Evolutionary conservation across 2,113 vertebrate genomes (phyloP), one percentile per base, ranked within the genome.

Genomic region (Paradoxurus hermaphroditus): DNA sequence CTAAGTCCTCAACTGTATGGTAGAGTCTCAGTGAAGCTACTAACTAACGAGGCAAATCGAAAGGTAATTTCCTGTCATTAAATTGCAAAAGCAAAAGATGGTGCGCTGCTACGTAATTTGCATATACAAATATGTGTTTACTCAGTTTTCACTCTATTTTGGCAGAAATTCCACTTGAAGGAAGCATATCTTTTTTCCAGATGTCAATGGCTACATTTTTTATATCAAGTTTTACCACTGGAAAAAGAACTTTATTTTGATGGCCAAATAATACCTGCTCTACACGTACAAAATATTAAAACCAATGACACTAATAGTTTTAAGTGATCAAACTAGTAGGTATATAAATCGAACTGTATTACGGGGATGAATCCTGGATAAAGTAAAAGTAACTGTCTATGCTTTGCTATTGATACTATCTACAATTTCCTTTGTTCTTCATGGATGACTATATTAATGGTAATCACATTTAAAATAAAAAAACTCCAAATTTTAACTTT

Each of bases 181-280:
- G 34, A 95, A 90, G 29, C 81, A 36, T 7, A 18, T 83, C 62
- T 91, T 65, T 92, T 63, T 93, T 53, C 36, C 53, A 96, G 10
- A 81, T 6, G 88, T 90, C 31, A 91, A 83, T 79, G 1, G 49
- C 34, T 88, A 36, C 86, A 72, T 78, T 93, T 90, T 94, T 92
- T n/a, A 95, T n/a, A 95, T 92, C 16, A 90, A n/a, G 19, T 73
- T 81, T 98, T 92, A 86, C 46, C 25, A 95, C 3, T 86, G 41
- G 34, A 91, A 96, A 63, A 4, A 95, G 83, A 97, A 93, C 6
- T 86, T 95, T 49, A 95, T 90, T 56, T 91, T 86, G 51, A 91
- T 49, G 39, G n/a, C 70, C 96, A 95, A 18, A 56, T 7, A 75
- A 77, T 2, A 53, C 19, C 36, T 98, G 87, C 87, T 70, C 39